Evolutionary conservation across 2,797 vertebrate genomes (phyloP), one percentile per base, ranked within the genome.

Genomic region (Fringilla coelebs): DNA sequence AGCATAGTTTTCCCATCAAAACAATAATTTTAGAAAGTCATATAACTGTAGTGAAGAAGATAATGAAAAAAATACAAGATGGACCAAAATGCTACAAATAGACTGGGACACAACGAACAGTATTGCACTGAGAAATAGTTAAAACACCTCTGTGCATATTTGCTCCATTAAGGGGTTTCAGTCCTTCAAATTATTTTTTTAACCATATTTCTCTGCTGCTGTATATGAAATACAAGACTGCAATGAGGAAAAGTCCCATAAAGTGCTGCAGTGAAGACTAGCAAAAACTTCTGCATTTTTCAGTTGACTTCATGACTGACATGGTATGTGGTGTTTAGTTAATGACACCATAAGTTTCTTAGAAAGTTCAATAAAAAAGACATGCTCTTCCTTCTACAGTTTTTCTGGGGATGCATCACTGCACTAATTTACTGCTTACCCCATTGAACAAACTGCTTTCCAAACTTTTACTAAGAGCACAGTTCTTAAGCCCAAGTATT

Each of bases 361-460:
- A 36, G 46, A 62, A 54, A 77, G 49, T 49, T 80, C 21, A 49
- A 71, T 9, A 24, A 82, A 71, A 71, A 38, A 48, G 2, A 10
- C 2, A 10, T 1, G 0, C 2, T 62, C 72, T 66, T 3, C 11
- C 45, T 90, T 55, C 55, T 46, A 25, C 16, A 55, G 17, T 20
- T 68, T 58, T 86, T 54, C 58, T 78, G 36, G 40, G 81, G 55
- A 31, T 31, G 5, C 20, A 31, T 45, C 31, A 6, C 11, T 51
- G 19, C 9, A 7, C 17, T 61, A 61, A 28, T 0, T 0, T n/a
- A 41, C 48, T n/a, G 26, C 51, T 90, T 9, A 26, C 18, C 13
- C 28, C 24, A 14, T 1, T 12, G 52, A 63, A 24, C 17, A 85
- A 43, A 34, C 18, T 66, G 5, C 71, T 79, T 75, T 41, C 74